Conservation (phyloP, 2,888 invertebrate species). For the Drosophila parthenogenetica region DNA sequence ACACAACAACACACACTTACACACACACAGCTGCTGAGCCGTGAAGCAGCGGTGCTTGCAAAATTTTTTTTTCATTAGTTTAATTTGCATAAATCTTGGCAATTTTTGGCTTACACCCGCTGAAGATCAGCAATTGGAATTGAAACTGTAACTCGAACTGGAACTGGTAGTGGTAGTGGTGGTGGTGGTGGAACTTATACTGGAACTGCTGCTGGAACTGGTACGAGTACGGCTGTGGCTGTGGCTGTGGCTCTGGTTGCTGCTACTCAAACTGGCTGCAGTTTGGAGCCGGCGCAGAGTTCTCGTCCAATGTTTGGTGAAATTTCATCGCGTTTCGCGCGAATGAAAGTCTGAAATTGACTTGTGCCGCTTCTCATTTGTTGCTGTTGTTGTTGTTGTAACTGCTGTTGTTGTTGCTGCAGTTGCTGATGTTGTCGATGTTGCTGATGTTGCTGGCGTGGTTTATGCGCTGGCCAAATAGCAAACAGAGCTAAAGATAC, state of each 20-base stretch:
- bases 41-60: slow-evolving; percentile 56
- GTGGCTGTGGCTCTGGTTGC: not conserved
- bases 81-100: slow-evolving; percentile 75
- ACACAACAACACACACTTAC: slow-evolving; percentile 15
- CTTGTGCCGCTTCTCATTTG: slow-evolving; percentile 82
- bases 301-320: slow-evolving; percentile 63
- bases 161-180: slow-evolving; percentile 24
- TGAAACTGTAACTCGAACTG: slow-evolving; percentile 17
- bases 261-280: slow-evolving; percentile 29
- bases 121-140: slow-evolving; percentile 2
- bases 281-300: slow-evolving; percentile 37
- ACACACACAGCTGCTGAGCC: slow-evolving; percentile 54
- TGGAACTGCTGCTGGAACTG: slow-evolving; percentile 12
- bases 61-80: slow-evolving; percentile 76
- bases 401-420: slow-evolving; percentile 39
- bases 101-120: slow-evolving; percentile 59
- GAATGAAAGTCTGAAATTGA: slow-evolving; percentile 82
- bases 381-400: slow-evolving; percentile 39
- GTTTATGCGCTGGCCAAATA: slow-evolving; percentile 65
- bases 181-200: not conserved
- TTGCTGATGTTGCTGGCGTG: slow-evolving; percentile 46
- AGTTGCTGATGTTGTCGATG: slow-evolving; percentile 17
- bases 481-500: slow-evolving; percentile 32
- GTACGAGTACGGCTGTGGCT: slow-evolving; percentile 6
- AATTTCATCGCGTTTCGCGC: slow-evolving; percentile 83